Conservation (phyloP, 1,140 invertebrate genomes). For the Whitmania pigra region DNA sequence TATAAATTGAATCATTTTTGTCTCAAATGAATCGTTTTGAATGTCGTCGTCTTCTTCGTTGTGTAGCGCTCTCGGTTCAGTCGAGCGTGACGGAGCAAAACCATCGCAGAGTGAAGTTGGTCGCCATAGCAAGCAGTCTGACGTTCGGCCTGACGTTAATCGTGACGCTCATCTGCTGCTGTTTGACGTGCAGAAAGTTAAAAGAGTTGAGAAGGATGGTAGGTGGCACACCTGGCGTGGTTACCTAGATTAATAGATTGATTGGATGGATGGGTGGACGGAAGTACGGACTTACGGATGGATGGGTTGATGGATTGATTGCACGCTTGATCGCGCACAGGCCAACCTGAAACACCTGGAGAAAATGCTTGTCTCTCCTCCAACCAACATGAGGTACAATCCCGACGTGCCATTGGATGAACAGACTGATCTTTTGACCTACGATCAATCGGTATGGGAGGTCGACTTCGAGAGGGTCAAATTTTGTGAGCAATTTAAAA, state of each 20-base stretch:
- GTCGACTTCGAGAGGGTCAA: neutral
- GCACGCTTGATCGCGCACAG: neutral
- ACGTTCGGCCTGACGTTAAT: no score
- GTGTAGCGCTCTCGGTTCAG: neutral
- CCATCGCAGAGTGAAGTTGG: neutral
- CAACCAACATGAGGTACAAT: conserved; percentile 59
- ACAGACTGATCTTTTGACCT: conserved; percentile 78
- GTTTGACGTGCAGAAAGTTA: neutral
- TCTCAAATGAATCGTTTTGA: neutral
- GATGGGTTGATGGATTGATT: neutral
- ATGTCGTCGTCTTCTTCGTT: neutral
- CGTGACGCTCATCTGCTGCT: neutral
- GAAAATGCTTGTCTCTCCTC: conserved; percentile 62
- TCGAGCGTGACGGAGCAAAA: neutral
- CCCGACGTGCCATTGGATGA: conserved; percentile 74
- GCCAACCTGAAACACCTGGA: conserved; percentile 24
- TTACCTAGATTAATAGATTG: neutral
- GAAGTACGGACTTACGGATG: no score
- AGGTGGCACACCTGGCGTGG: neutral
- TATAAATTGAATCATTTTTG: no score
- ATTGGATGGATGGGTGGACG: no score
- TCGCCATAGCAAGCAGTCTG: neutral
- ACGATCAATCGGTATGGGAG: conserved; percentile 49
- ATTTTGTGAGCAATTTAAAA: conserved; percentile 8
- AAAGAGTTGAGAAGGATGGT: neutral